A percentile compares a stretch with the other conserved stretches of the same genome.
phyloP scores from a whole-genome alignment of 2,888 invertebrate species.

The Dicycla oo region DNA sequence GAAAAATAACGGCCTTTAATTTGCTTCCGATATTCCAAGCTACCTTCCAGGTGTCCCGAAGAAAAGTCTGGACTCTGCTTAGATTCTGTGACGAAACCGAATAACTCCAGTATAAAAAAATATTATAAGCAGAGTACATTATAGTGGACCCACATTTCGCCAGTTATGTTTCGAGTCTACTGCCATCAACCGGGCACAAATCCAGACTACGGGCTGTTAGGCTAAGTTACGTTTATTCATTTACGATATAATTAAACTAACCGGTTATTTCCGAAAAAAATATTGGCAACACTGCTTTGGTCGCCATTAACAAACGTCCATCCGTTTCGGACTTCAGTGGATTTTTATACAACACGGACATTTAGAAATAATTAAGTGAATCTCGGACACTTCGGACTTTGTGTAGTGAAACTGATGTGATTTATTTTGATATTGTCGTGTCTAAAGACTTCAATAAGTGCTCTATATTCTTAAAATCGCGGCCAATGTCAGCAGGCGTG shows the following conservation, averaged over 20 bases:
- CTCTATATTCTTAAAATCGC: slow-evolving; percentile 90
- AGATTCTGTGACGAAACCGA: background rate
- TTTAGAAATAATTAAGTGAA: slow-evolving; percentile 78
- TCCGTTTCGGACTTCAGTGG: slow-evolving; percentile 83
- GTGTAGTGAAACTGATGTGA: slow-evolving; percentile 89
- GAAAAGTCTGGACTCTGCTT: no score
- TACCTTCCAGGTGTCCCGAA: no score
- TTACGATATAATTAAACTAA: slow-evolving; percentile 37
- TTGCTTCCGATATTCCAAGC: no score
- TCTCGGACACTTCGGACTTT: slow-evolving; percentile 83
- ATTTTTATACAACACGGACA: slow-evolving; percentile 83
- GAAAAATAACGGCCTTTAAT: no score
- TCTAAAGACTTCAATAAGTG: slow-evolving; percentile 86
- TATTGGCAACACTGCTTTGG: slow-evolving; percentile 74
- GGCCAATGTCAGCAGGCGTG: slow-evolving; percentile 97
- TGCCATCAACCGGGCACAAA: no score
- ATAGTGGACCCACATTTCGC: no score
- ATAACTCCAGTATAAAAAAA: background rate
- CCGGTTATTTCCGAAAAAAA: slow-evolving; percentile 60
- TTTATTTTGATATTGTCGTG: slow-evolving; percentile 85
- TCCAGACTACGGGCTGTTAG: no score
- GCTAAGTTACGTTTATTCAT: background rate
- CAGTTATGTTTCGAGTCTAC: no score
- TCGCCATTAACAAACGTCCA: slow-evolving; percentile 87
- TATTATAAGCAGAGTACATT: no score